These are phyloP conservation scores for Drosophila nebulosa DNA, from an alignment of 1,140 invertebrate genomes.

Conservation along the genomic window DNA sequence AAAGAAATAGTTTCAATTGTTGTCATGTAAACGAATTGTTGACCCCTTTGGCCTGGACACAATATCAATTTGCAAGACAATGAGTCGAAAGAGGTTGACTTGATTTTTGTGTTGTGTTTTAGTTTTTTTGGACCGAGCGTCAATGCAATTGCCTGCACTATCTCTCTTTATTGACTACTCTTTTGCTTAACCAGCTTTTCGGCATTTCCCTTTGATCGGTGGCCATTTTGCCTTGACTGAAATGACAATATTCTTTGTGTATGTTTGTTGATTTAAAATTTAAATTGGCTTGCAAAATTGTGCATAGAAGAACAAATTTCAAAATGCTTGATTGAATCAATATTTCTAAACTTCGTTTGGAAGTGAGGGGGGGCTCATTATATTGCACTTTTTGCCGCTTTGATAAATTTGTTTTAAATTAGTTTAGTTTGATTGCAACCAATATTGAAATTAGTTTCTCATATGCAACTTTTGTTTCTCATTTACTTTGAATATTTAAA, in stretches of 20 bases:
- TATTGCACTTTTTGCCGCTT: constrained; percentile 37
- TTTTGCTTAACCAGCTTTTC: constrained; percentile 29
- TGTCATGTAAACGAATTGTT: constrained; percentile 53
- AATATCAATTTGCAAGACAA: constrained; percentile 76
- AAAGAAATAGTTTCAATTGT: constrained; percentile 50
- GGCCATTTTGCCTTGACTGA: constrained; percentile 29
- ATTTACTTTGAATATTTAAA: constrained; percentile 9
- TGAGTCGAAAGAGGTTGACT: constrained; percentile 5
- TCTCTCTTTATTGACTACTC: constrained; percentile 51
- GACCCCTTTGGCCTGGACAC: constrained; percentile 20
- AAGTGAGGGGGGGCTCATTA: constrained; percentile 45
- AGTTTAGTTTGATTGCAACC: constrained; percentile 55
- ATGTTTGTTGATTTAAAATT: constrained; percentile 63
- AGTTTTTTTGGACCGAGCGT: constrained; percentile 49
- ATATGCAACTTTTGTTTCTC: not conserved
- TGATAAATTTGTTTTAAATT: constrained; percentile 61
- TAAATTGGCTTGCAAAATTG: constrained; percentile 53
- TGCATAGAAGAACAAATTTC: constrained; percentile 63
- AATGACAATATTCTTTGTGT: constrained; percentile 23
- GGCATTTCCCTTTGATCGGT: constrained; percentile 5
- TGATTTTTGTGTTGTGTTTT: constrained; percentile 15
- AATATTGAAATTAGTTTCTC: constrained; percentile 50
- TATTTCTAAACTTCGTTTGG: not conserved
- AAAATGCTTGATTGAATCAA: constrained; percentile 43
- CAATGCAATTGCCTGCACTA: constrained; percentile 70